Evolutionary conservation across 2,888 invertebrate genomes (phyloP).

Genomic region (Rhabditoides inermis): DNA sequence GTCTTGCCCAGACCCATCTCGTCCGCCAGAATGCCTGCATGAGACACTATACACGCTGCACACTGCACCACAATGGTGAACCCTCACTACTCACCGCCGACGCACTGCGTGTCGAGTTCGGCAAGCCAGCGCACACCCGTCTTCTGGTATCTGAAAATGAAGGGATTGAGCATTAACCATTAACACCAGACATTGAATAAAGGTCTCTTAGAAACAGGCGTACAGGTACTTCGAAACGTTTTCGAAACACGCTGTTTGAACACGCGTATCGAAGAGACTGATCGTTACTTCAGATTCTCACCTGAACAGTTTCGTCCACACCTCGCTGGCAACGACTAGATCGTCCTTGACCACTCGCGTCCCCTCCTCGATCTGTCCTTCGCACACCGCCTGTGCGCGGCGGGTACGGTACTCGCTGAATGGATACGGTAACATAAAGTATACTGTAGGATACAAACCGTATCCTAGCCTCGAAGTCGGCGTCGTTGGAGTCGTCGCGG

Average conservation of each 20-base stretch:
- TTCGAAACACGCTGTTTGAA: too few relatives aligned
- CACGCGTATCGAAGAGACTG: not conserved
- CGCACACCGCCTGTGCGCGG: not conserved
- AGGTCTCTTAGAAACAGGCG: not conserved
- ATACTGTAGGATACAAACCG: slow-evolving; percentile 7
- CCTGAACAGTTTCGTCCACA: slow-evolving; percentile 42
- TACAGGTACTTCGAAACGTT: too few relatives aligned
- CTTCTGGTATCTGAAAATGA: slow-evolving; percentile 66
- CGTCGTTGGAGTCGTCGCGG: slow-evolving; percentile 43
- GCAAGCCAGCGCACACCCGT: slow-evolving; percentile 82
- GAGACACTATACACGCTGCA: slow-evolving; percentile 16
- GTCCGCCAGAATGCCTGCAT: slow-evolving; percentile 69
- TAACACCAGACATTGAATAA: not conserved
- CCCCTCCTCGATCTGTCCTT: slow-evolving; percentile 3
- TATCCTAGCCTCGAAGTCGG: slow-evolving; percentile 24
- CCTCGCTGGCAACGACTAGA: slow-evolving; percentile 13
- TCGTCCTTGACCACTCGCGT: slow-evolving; percentile 17
- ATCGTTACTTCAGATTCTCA: slow-evolving; percentile 10
- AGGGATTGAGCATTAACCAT: not conserved
- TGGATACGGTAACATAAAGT: too few relatives aligned
- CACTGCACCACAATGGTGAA: slow-evolving; percentile 66
- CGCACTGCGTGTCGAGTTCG: slow-evolving; percentile 72
- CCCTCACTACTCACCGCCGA: too few relatives aligned
- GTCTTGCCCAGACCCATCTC: slow-evolving; percentile 88
- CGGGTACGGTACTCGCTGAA: not conserved